Evolutionary conservation across 2,888 invertebrate species (phyloP), one percentile per base, ranked within the genome.

Genomic region (Pseudococcus viburni): DNA sequence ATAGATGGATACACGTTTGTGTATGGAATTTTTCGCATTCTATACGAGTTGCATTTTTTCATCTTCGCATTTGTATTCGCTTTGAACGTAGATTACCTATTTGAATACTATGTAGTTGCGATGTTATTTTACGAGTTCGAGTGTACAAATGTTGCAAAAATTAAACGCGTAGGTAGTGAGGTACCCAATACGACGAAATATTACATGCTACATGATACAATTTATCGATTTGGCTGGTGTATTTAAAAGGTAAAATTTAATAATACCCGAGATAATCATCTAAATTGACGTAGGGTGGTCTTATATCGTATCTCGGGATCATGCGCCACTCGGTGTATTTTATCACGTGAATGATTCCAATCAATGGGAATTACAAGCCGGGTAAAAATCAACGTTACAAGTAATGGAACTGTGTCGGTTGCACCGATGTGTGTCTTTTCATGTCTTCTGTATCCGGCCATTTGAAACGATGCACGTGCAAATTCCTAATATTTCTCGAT

Each of bases 401-500:
- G 15, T 51, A 51, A 51, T 51, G 5, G 15, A 51, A 51, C 51
- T 17, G 17, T 51, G 51, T 51, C 51, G 51, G 51, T 6, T 46
- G 46, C 46, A 46, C 51, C 17, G 51, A 51, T 51, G 51, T 51
- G 51, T 51, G 15, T 51, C 51, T 51, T 51, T 15, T 51, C 26
- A 33, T 51, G 51, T 51, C 51, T 17, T 17, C 51, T 51, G 51
- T 51, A 51, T 51, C 51, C 51, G 51, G 51, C 51, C 51, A 51
- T 51, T 51, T 17, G 51, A 51, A 51, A 51, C 51, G 51, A 51
- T 51, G 51, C 51, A 51, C 51, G 51, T 51, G 17, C 51, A 51
- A 51, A 51, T 51, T 51, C 51, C 51, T 51, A 51, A 51, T 51
- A 51, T 51, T 51, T 51, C 51, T 51, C 51, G 51, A 51, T 51